phyloP scores from a whole-genome alignment of 2,888 invertebrate species.

The Ophonus ardosiacus region DNA sequence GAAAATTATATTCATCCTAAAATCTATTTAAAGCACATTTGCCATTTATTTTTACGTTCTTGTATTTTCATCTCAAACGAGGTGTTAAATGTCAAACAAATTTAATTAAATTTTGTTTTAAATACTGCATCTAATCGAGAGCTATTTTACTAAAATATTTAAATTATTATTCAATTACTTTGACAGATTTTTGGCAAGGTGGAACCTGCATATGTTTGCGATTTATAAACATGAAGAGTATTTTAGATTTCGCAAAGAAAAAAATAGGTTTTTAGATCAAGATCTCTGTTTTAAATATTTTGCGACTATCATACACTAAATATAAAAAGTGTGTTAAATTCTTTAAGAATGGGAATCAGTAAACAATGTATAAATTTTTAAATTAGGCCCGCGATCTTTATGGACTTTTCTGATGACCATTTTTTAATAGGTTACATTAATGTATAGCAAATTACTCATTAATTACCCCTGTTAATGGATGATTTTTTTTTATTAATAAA shows the following conservation, averaged over 20 bases:
- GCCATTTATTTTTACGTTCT: background rate
- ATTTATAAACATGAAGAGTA: conserved; percentile 14
- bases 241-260: conserved; percentile 37
- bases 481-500: too few species aligned
- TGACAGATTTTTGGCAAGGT: conserved; percentile 17
- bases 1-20: background rate
- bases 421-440: too few species aligned
- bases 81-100: background rate
- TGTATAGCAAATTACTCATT: too few species aligned
- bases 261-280: conserved; percentile 54
- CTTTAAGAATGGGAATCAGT: too few species aligned
- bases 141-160: background rate
- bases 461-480: too few species aligned
- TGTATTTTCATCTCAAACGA: background rate
- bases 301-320: background rate
- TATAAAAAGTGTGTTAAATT: background rate
- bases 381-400: too few species aligned
- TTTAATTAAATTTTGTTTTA: background rate
- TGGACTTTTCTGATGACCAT: too few species aligned
- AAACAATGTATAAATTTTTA: too few species aligned
- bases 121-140: background rate
- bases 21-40: background rate
- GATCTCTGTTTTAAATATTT: conserved; percentile 8
- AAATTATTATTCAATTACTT: background rate
- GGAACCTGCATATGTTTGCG: background rate